Conservation (phyloP, 2,797 vertebrate genomes). For the Lithobates pipiens region DNA sequence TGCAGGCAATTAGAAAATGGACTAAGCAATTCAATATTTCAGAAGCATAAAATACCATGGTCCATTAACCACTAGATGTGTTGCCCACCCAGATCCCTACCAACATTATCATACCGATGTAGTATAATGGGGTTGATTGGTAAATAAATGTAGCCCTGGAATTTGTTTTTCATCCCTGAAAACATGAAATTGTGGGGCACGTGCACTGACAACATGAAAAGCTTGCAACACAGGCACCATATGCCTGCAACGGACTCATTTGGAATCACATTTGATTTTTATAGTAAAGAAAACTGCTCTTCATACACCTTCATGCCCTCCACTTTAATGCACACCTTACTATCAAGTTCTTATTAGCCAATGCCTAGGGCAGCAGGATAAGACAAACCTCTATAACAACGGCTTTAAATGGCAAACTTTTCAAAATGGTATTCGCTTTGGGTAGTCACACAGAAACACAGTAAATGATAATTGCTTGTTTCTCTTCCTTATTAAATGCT, state of each 20-base stretch:
- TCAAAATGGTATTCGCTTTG: neutral
- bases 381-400: neutral
- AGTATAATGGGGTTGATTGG: neutral
- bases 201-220: too few relatives aligned
- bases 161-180: neutral
- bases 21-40: too few relatives aligned
- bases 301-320: neutral
- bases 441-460: neutral
- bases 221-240: too few relatives aligned
- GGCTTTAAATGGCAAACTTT: neutral
- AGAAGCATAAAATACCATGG: too few relatives aligned
- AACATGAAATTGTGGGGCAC: too few relatives aligned
- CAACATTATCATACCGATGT: neutral
- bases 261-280: too few relatives aligned
- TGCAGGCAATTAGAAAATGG: too few relatives aligned
- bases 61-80: neutral
- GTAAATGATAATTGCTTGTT: neutral
- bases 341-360: neutral
- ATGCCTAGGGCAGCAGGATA: neutral
- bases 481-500: neutral
- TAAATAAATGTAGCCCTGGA: neutral
- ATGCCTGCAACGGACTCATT: too few relatives aligned
- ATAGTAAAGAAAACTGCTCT: neutral
- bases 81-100: neutral
- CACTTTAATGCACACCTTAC: neutral